Conservation (phyloP, 2,888 invertebrate species). For the Rhingia campestris region DNA sequence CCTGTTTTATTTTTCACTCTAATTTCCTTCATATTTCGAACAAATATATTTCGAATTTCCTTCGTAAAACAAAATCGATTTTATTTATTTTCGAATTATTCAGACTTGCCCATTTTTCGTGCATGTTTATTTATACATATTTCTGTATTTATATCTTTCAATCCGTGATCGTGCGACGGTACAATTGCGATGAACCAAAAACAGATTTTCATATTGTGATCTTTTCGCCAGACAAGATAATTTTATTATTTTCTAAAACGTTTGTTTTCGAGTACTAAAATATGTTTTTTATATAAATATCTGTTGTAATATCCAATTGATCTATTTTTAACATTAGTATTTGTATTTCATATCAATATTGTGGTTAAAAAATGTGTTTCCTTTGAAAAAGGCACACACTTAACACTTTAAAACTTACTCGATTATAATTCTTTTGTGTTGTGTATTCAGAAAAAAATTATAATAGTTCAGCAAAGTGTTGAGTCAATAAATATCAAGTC, state of each 20-base stretch:
- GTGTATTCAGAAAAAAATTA: too few relatives aligned
- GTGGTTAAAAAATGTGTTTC: slow-evolving; percentile 4
- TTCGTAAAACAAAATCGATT: too few relatives aligned
- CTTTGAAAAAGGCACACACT: neutral
- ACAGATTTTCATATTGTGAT: neutral
- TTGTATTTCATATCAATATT: neutral
- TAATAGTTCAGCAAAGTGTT: too few relatives aligned
- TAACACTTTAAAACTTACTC: too few relatives aligned
- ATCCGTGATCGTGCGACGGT: neutral
- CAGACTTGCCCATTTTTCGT: neutral
- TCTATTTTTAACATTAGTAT: neutral
- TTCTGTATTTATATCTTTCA: neutral
- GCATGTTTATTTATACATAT: neutral
- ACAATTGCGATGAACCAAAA: neutral
- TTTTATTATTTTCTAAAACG: neutral
- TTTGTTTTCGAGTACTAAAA: neutral
- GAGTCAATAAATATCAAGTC: too few relatives aligned
- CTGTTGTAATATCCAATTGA: neutral
- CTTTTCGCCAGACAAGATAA: neutral
- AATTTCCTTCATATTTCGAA: too few relatives aligned
- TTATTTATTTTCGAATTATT: too few relatives aligned
- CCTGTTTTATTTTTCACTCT: too few relatives aligned
- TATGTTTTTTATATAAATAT: neutral
- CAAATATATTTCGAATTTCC: too few relatives aligned
- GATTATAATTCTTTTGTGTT: too few relatives aligned